Evolutionary conservation across 2,113 vertebrate genomes (phyloP).

Genomic region (Hippopotamus amphibius): DNA sequence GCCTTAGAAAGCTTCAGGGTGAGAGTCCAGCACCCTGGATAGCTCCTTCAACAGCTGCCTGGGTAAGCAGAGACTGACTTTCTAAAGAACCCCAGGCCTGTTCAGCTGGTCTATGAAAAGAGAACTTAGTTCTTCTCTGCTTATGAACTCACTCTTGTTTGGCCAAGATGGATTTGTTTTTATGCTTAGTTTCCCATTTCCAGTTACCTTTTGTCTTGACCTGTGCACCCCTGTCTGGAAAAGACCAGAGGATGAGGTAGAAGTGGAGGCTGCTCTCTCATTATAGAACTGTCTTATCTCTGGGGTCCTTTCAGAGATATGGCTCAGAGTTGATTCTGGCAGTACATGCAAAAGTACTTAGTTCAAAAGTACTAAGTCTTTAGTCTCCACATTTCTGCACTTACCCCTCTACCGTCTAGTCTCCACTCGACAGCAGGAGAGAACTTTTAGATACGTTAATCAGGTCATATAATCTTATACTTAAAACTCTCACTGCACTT

Average conservation of each 20-base stretch:
- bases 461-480: neutral
- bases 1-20: neutral
- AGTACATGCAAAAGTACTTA: neutral
- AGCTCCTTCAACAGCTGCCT: slow-evolving; percentile 54
- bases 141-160: neutral
- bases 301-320: neutral
- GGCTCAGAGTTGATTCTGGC: neutral
- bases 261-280: neutral
- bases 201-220: neutral
- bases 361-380: neutral
- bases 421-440: neutral
- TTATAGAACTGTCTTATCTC: neutral
- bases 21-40: slow-evolving; percentile 80
- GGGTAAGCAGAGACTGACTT: neutral
- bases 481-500: neutral
- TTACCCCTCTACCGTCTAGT: neutral
- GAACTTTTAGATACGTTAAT: neutral
- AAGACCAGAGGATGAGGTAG: neutral
- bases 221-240: neutral
- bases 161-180: neutral
- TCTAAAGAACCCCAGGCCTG: neutral
- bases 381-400: neutral
- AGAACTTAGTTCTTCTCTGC: neutral
- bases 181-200: neutral
- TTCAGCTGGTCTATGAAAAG: neutral